phyloP scores from a whole-genome alignment of 2,113 vertebrate genomes.

The Arvicanthis niloticus region DNA sequence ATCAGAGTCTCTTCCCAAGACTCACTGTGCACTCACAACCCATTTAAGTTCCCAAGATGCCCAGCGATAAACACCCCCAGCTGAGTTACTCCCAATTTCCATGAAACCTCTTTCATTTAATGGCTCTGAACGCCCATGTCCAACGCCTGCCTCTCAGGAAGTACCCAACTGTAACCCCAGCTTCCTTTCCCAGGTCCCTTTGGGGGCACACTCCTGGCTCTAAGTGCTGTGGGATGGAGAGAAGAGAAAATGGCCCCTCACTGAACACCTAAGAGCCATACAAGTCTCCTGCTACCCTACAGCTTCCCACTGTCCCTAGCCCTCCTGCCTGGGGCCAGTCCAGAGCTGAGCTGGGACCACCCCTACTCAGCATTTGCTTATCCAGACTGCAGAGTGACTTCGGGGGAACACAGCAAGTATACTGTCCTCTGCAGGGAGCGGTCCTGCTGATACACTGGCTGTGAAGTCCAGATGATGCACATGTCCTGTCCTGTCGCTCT shows the following conservation, averaged over 20 bases:
- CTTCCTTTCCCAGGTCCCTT: neutral
- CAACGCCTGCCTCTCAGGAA: neutral
- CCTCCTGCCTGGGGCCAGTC: rapidly evolving
- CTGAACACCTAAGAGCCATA: neutral
- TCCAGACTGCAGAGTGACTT: neutral
- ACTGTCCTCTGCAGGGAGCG: neutral
- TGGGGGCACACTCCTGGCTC: neutral
- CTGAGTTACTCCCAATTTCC: neutral
- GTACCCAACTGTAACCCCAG: rapidly evolving
- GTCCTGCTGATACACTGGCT: rapidly evolving
- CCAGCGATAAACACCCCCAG: rapidly evolving
- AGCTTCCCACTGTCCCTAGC: neutral
- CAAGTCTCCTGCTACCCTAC: neutral
- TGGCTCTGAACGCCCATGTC: neutral
- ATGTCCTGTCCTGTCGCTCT: rapidly evolving
- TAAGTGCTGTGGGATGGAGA: neutral
- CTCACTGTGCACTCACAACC: rapidly evolving
- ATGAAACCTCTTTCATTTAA: neutral
- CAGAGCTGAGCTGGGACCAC: no score
- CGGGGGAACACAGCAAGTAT: neutral
- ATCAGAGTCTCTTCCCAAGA: rapidly evolving
- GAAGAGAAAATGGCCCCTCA: neutral
- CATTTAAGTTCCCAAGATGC: rapidly evolving
- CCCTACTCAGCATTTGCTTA: neutral
- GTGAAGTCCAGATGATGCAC: neutral